Evolutionary conservation across 2,888 invertebrate genomes (phyloP).

Genomic region (Apocheima hispidaria): DNA sequence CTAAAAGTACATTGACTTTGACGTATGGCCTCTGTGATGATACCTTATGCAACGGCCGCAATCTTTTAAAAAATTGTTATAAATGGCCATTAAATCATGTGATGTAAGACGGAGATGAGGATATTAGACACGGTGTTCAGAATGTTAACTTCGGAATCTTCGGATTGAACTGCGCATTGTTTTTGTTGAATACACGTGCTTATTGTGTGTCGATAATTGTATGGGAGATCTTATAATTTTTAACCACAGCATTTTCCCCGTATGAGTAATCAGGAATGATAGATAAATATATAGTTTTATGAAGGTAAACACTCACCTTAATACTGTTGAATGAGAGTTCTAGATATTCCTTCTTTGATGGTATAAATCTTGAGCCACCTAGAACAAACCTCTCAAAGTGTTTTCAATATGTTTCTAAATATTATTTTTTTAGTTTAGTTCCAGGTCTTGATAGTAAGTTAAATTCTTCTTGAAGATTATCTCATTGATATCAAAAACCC

Average conservation of each 20-base stretch:
- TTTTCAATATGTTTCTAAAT: not conserved
- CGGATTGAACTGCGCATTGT: conserved; percentile 26
- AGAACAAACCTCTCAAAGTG: no score
- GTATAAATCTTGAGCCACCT: no score
- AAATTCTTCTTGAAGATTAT: not conserved
- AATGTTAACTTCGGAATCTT: conserved; percentile 24
- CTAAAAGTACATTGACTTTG: conserved; percentile 46
- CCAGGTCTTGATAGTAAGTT: not conserved
- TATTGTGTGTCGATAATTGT: conserved; percentile 31
- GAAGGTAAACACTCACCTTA: no score
- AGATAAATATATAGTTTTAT: conserved; percentile 3
- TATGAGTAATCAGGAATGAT: conserved; percentile 28
- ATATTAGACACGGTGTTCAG: conserved; percentile 22
- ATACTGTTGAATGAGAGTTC: no score
- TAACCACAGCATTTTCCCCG: conserved; percentile 30
- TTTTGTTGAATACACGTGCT: conserved; percentile 36
- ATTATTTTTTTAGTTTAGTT: not conserved
- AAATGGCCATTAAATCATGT: conserved; percentile 45
- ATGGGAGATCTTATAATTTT: conserved; percentile 42
- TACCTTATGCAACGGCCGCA: conserved; percentile 51
- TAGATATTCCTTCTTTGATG: not conserved
- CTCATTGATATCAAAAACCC: not conserved
- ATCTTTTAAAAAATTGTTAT: conserved; percentile 51
- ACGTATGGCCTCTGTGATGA: conserved; percentile 42
- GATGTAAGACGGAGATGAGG: conserved; percentile 41